phyloP scores from a whole-genome alignment of 2,113 vertebrate genomes.

The Dromiciops gliroides region DNA sequence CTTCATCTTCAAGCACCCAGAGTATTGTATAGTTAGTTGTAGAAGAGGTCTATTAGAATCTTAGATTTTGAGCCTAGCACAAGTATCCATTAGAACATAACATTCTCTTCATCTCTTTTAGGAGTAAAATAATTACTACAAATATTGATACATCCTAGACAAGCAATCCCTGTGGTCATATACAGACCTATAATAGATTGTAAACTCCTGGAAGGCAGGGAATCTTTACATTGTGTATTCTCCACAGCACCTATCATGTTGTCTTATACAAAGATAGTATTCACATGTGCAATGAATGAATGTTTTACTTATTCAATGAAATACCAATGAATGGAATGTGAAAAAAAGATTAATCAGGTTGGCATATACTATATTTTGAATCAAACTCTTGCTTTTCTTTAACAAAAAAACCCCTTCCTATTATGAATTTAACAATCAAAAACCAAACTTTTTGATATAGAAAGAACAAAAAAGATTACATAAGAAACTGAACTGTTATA shows the following conservation, averaged over 20 bases:
- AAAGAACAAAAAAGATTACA: not conserved
- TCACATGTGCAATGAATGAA: not conserved
- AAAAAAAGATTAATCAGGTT: not conserved
- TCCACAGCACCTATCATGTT: not conserved
- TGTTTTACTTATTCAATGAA: not conserved
- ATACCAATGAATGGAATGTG: conserved; percentile 5
- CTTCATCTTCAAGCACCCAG: conserved; percentile 36
- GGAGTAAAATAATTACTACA: not conserved
- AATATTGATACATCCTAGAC: not conserved
- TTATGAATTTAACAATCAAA: not conserved
- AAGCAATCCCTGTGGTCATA: not conserved
- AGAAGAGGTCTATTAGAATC: not conserved
- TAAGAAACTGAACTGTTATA: not conserved
- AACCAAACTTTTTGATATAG: not conserved
- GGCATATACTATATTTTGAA: conserved; percentile 5
- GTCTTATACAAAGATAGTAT: not conserved
- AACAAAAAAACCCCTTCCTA: not conserved
- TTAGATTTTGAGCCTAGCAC: not conserved
- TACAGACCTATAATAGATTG: not conserved
- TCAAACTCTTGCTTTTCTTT: not conserved
- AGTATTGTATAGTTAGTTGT: not conserved
- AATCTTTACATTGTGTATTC: not conserved
- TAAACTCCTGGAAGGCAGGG: not conserved
- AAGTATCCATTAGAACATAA: not conserved
- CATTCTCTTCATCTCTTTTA: not conserved